These are phyloP conservation scores for Drusus annulatus DNA, from an alignment of 1,140 invertebrate species.

Conservation along the genomic window DNA sequence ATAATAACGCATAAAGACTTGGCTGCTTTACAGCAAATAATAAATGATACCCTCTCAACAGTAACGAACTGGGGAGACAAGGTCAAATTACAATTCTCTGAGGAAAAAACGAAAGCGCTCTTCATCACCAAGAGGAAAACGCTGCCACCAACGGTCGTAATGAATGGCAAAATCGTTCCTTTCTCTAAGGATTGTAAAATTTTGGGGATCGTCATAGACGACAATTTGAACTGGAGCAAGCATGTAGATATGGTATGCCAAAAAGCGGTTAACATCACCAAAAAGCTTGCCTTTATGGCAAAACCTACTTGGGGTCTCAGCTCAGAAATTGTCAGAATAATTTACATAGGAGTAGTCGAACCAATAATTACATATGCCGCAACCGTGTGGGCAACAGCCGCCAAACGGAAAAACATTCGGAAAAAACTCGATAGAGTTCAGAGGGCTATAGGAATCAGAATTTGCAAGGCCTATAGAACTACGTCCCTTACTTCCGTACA, in stretches of 20 bases:
- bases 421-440: constrained; percentile 8
- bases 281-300: neutral
- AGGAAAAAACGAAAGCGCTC: constrained; percentile 15
- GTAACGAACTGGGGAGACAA: neutral
- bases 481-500: constrained; percentile 3
- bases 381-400: neutral
- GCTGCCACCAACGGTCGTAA: neutral
- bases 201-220: neutral
- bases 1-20: neutral
- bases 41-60: neutral
- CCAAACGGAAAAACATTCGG: neutral
- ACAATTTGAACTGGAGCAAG: neutral
- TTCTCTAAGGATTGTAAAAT: constrained; percentile 1
- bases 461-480: constrained; percentile 14
- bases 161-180: neutral
- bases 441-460: neutral
- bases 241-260: neutral
- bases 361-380: neutral
- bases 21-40: neutral
- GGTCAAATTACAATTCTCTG: neutral
- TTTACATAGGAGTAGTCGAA: neutral
- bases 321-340: neutral
- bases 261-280: neutral
- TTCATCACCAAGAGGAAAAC: neutral
- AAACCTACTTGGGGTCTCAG: neutral